Percentiles rank a stretch among this genome's conserved stretches.
phyloP scores from a whole-genome alignment of 1,140 invertebrate genomes.

The Glomeris maerens region DNA sequence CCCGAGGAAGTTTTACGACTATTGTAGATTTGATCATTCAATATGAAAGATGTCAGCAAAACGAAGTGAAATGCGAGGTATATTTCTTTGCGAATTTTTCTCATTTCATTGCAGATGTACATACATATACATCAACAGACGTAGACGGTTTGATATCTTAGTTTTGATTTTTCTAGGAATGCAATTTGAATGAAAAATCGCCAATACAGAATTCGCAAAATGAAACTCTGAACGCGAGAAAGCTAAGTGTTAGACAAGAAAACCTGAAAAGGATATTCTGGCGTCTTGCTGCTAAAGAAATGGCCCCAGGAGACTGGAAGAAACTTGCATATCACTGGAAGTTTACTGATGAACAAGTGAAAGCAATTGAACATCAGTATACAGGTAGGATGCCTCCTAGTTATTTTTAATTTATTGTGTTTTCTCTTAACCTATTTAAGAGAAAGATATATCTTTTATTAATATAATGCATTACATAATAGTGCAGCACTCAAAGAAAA shows the following conservation, averaged over 20 bases:
- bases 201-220: slow-evolving; percentile 5
- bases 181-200: background rate
- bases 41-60: slow-evolving; percentile 33
- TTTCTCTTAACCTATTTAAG: no score
- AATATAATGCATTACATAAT: no score
- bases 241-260: slow-evolving; percentile 15
- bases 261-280: slow-evolving; percentile 37
- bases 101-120: background rate
- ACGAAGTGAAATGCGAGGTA: background rate
- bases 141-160: background rate
- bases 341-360: slow-evolving; percentile 54
- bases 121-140: background rate
- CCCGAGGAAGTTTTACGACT: slow-evolving; percentile 63
- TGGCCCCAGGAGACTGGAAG: slow-evolving; percentile 52
- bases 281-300: slow-evolving; percentile 49
- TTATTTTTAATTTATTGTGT: no score
- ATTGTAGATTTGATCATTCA: slow-evolving; percentile 72
- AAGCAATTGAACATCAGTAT: slow-evolving; percentile 59
- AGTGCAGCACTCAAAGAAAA: no score
- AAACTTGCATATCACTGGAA: slow-evolving; percentile 51
- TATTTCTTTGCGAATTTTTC: background rate
- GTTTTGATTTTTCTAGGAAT: background rate
- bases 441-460: no score
- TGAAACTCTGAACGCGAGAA: background rate
- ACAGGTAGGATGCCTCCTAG: no score